Evolutionary conservation across 2,888 invertebrate genomes (phyloP).

Genomic region (Drosophila aldrichi): DNA sequence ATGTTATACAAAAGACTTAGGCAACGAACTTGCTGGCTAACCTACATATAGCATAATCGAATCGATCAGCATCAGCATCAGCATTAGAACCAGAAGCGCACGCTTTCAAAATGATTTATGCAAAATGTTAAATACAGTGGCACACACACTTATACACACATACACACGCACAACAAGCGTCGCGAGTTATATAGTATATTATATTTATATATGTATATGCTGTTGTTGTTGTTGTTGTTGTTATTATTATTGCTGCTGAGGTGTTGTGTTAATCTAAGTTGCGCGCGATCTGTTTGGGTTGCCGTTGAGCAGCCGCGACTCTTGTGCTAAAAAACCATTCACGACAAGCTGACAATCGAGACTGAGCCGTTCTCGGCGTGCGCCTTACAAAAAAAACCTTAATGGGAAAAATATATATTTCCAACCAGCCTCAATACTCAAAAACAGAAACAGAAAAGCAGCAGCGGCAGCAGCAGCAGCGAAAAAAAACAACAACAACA

Average conservation of each 20-base stretch:
- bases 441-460: constrained; percentile 44
- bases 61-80: constrained; percentile 9
- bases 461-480: background rate
- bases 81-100: constrained; percentile 47
- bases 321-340: constrained; percentile 82
- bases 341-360: constrained; percentile 83
- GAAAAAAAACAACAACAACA: constrained; percentile 7
- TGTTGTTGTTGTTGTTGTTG: constrained; percentile 37
- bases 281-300: constrained; percentile 34
- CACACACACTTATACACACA: constrained; percentile 27
- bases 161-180: constrained; percentile 19
- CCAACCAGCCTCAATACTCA: constrained; percentile 61
- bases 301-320: constrained; percentile 49
- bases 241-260: constrained; percentile 7
- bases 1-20: constrained; percentile 64
- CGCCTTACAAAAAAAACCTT: constrained; percentile 81
- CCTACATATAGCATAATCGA: constrained; percentile 52
- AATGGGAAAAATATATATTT: constrained; percentile 76
- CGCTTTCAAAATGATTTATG: constrained; percentile 70
- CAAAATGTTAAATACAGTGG: constrained; percentile 59
- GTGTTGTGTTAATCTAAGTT: constrained; percentile 61
- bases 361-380: constrained; percentile 83
- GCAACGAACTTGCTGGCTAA: constrained; percentile 54
- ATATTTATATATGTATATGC: constrained; percentile 34
- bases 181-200: constrained; percentile 43